Evolutionary conservation across 2,888 invertebrate species (phyloP), one percentile per base, ranked within the genome.

Genomic region (Mongoloraphidia duomilia): DNA sequence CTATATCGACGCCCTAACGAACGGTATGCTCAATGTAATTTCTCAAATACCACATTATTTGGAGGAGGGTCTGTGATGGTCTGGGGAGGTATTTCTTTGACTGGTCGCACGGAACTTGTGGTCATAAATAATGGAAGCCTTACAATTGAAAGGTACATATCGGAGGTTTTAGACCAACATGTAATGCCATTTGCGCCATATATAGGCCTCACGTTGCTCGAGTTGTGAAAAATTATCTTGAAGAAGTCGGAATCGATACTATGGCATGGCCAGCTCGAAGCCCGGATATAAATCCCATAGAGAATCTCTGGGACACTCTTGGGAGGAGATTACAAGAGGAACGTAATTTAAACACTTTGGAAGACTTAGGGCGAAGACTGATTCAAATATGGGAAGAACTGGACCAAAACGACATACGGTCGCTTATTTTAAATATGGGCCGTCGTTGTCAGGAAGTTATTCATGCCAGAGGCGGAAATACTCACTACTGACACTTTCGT

Each of bases 1-100:
- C 33, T 40, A 11, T 47, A 12, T 34, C 47, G 47, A 8, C 41
- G 47, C 34, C 40, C 13, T 2, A 13, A 41, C 3, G 33, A 17
- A 9, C 47, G 47, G 8, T 53, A 46, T 44, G 49, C 49, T 43
- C 9, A 11, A 36, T 36, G 37, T n/a, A n/a, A n/a, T n/a, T n/a
- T n/a, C n/a, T n/a, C n/a, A n/a, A n/a, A n/a, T n/a, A n/a, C n/a
- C n/a, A n/a, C n/a, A n/a, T n/a, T n/a, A n/a, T n/a, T n/a, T n/a
- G n/a, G n/a, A n/a, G n/a, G n/a, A n/a, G n/a, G n/a, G n/a, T n/a
- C n/a, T n/a, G n/a, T n/a, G n/a, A n/a, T n/a, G n/a, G n/a, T n/a
- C n/a, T n/a, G n/a, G n/a, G n/a, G n/a, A n/a, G 37, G 37, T 10
- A 36, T 36, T 36, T 36, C 37, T 36, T 36, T 36, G 37, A 36